Base-by-base conservation (phyloP, 1,140 invertebrate species). In the Holotrichia oblita region DNA sequence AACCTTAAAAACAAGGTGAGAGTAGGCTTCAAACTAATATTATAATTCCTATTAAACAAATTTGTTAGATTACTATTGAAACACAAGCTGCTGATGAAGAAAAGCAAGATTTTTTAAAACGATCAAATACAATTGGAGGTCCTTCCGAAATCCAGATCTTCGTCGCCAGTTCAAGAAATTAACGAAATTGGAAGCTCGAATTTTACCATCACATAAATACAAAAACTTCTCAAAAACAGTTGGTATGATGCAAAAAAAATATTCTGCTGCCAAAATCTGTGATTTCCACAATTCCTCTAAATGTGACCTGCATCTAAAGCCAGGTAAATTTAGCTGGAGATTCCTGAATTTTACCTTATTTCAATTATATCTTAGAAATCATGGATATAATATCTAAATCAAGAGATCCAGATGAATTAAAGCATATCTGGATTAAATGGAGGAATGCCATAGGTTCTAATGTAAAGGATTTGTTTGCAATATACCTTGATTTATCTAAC, bases 191-290 rank as follows among this genome's bases (percentile, higher is more conserved):
- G 84, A 84, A 0, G 88, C 90, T 0, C 87, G 93, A 0, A 94
- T 93, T 0, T 87, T 97, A 59, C 89, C 92, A 0, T 91, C 94
- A 83, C 89, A 93, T 48, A 90, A 91, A 78, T 91, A 89, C 79
- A 89, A 89, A 77, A 85, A 93, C 82, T 89, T 93, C 42, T 90
- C 93, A 82, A 89, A 90, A 78, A 88, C 91, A 0, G 87, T 93
- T 14, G 92, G 91, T 7, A 89, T 91, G 20, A 96, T 97, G 95
- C 90, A n/a, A 95, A 83, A 90, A 90, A 0, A 93, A 78, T 96
- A 94, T 82, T 92, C 93, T 4, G 95, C 91, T 14, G 92, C 95
- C 0, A 96, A 94, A 87, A 91, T 97, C 22, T 96, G 94, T 83
- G 90, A 91, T 76, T 93, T 88, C 81, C 91, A 91, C 44, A 87